A percentile compares a stretch with the other conserved stretches of the same genome.
phyloP scores from a whole-genome alignment of 2,888 invertebrate genomes.

The Cataglyphis cursor region DNA sequence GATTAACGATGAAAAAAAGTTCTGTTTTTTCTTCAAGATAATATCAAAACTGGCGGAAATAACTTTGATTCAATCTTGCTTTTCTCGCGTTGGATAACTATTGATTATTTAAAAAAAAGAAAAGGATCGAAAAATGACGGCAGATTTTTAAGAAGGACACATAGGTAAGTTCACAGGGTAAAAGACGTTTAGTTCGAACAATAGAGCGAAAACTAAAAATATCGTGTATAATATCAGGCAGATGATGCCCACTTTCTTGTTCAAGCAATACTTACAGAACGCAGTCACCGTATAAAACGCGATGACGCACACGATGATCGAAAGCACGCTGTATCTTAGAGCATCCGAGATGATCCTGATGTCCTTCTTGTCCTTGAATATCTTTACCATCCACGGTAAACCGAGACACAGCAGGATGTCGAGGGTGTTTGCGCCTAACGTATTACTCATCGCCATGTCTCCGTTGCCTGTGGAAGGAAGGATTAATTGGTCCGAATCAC shows the following conservation, averaged over 20 bases:
- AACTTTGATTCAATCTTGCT: not conserved
- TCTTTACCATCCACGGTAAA: slow-evolving; percentile 94
- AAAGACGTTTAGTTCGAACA: slow-evolving; percentile 93
- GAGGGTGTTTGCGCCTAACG: slow-evolving; percentile 94
- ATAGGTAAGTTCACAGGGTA: slow-evolving; percentile 84
- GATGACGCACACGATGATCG: slow-evolving; percentile 92
- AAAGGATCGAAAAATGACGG: not conserved
- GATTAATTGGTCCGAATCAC: not conserved
- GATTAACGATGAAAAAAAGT: not conserved
- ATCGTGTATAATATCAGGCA: slow-evolving; percentile 90
- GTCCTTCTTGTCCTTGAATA: slow-evolving; percentile 88
- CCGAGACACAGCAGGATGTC: slow-evolving; percentile 94
- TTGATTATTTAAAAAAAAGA: not conserved
- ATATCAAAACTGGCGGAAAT: not conserved
- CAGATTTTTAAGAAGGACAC: slow-evolving; percentile 68
- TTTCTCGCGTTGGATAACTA: not conserved
- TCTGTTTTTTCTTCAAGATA: not conserved
- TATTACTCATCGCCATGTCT: slow-evolving; percentile 95
- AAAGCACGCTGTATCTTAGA: slow-evolving; percentile 93
- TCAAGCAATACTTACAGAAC: slow-evolving; percentile 91
- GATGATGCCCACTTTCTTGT: slow-evolving; percentile 90
- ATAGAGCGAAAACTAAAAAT: slow-evolving; percentile 92
- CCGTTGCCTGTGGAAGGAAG: slow-evolving; percentile 90
- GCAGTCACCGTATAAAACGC: slow-evolving; percentile 91
- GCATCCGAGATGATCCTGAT: slow-evolving; percentile 93